These are phyloP conservation scores for Parasteatoda lunata DNA, from an alignment of 2,888 invertebrate species.

Conservation along the genomic window DNA sequence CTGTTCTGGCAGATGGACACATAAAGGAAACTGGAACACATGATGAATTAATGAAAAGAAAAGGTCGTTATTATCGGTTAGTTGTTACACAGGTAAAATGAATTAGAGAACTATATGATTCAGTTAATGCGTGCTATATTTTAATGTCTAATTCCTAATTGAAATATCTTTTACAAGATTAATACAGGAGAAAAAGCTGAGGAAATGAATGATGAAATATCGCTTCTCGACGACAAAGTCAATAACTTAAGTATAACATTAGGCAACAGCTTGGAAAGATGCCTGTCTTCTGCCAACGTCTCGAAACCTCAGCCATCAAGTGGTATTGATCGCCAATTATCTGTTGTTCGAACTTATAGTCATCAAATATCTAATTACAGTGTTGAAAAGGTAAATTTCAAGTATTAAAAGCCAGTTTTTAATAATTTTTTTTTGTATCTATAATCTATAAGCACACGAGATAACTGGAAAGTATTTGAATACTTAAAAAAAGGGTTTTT, in stretches of 20 bases:
- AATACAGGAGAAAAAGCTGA: slow-evolving; percentile 6
- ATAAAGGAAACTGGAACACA: slow-evolving; percentile 84
- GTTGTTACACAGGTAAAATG: slow-evolving; percentile 79
- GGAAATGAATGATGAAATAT: slow-evolving; percentile 7
- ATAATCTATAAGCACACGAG: no score
- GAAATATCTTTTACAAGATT: slow-evolving; percentile 1
- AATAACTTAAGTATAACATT: no score
- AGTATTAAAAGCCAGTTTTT: no score
- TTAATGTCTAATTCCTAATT: neutral
- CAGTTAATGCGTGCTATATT: neutral
- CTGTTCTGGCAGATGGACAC: slow-evolving; percentile 81
- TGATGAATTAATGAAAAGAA: slow-evolving; percentile 80
- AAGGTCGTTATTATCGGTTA: slow-evolving; percentile 82
- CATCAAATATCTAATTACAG: slow-evolving; percentile 11
- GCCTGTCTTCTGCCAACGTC: no score
- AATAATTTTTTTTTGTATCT: no score
- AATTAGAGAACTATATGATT: no score
- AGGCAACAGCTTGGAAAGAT: no score
- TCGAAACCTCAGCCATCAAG: neutral
- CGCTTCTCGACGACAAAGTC: no score
- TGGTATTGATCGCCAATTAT: neutral
- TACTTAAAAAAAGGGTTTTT: no score
- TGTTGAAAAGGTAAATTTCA: neutral
- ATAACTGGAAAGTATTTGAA: no score
- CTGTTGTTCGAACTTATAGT: neutral